Evolutionary conservation across 2,888 invertebrate genomes (phyloP).

Genomic region (Trachelus iudaicus): DNA sequence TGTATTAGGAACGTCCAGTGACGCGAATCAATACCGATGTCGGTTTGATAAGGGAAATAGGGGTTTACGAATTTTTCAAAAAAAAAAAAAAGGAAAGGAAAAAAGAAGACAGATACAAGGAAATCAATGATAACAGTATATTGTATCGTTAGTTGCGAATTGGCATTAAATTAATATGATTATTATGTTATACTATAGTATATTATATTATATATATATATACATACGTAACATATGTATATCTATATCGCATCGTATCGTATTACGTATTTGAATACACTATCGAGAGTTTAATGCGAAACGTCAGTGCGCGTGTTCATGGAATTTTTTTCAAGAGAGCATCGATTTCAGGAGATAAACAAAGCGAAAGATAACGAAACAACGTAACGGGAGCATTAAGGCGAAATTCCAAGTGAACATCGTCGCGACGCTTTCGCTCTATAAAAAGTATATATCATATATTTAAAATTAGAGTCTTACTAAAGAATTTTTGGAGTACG

Average conservation of each 20-base stretch:
- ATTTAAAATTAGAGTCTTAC: conserved; percentile 14
- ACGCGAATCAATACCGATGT: background rate
- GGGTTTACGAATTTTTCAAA: background rate
- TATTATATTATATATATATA: conserved; percentile 3
- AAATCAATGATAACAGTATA: background rate
- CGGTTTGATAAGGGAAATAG: background rate
- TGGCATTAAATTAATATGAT: background rate
- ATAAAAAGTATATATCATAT: conserved; percentile 6
- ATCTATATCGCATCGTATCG: conserved; percentile 1
- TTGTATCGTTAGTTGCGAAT: background rate
- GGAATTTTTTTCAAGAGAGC: background rate
- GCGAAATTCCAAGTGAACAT: background rate
- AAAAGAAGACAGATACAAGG: background rate
- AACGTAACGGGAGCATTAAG: background rate
- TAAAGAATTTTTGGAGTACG: conserved; percentile 17
- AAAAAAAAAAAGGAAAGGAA: background rate
- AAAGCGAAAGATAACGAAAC: no score
- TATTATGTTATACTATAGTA: background rate
- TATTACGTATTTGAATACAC: background rate
- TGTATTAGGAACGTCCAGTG: background rate
- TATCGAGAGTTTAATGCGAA: conserved; percentile 7
- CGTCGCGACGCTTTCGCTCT: background rate
- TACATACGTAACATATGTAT: conserved; percentile 10
- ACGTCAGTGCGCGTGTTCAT: background rate
- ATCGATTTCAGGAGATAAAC: no score